Evolutionary conservation across 2,113 vertebrate genomes (phyloP).

Genomic region (Willisornis vidua): DNA sequence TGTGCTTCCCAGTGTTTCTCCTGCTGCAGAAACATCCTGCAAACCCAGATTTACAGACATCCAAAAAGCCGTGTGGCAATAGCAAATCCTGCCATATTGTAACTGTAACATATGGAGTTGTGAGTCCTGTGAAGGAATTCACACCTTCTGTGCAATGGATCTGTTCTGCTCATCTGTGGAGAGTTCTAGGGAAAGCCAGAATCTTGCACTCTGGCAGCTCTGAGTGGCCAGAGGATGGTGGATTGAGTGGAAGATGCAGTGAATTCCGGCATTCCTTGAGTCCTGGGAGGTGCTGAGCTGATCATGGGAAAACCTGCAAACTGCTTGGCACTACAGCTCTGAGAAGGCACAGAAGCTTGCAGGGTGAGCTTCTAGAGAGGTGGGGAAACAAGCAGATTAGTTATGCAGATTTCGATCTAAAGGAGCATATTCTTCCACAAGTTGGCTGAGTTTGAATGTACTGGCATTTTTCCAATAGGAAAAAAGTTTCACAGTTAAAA

Average conservation of each 20-base stretch:
- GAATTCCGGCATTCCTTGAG: rapidly evolving
- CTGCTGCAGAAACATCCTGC: background rate
- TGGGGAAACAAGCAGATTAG: background rate
- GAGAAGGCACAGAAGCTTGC: background rate
- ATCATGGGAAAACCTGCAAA: background rate
- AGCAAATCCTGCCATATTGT: background rate
- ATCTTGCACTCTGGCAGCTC: background rate
- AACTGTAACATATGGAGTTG: background rate
- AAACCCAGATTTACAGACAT: background rate
- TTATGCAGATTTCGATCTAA: background rate
- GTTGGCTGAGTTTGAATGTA: background rate
- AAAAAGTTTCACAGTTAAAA: background rate
- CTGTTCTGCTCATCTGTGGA: background rate
- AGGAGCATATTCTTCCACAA: background rate
- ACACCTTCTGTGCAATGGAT: rapidly evolving
- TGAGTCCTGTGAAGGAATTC: background rate
- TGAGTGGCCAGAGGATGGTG: background rate
- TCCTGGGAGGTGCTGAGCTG: background rate
- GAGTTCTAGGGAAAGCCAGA: background rate
- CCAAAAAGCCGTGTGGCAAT: background rate
- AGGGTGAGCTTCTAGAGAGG: background rate
- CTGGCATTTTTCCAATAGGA: background rate
- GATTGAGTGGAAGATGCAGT: background rate
- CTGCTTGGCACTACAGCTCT: background rate
- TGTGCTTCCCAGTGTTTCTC: background rate